Conservation (phyloP, 2,888 invertebrate species). For the Cataglyphis livida region DNA sequence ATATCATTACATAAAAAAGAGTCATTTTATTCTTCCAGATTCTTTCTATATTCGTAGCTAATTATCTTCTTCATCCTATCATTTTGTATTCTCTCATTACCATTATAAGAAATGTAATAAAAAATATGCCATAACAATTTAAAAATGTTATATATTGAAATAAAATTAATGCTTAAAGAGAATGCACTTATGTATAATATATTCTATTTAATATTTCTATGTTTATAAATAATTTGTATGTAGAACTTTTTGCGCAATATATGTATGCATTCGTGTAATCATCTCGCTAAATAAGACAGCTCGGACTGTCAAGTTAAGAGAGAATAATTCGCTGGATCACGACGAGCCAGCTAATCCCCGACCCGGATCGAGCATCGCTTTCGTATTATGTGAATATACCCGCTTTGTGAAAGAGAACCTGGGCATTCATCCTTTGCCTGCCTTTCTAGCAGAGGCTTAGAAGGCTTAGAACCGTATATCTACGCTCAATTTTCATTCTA, state of each 20-base stretch:
- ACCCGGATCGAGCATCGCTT: constrained; percentile 63
- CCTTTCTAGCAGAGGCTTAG: constrained; percentile 44
- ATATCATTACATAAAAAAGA: neutral
- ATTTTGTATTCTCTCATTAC: neutral
- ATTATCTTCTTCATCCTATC: neutral
- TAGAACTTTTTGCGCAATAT: neutral
- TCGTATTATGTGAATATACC: constrained; percentile 64
- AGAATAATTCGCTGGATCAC: constrained; percentile 64
- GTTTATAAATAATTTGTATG: neutral
- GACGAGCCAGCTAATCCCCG: constrained; percentile 60
- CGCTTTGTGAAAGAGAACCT: constrained; percentile 42
- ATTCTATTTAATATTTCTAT: neutral
- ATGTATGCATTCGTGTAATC: neutral
- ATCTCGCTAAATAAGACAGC: constrained; percentile 43
- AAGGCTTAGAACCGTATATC: constrained; percentile 39
- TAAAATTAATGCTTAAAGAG: neutral
- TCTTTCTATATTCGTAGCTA: neutral
- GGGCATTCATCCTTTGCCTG: constrained; percentile 40
- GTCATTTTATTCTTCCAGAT: neutral
- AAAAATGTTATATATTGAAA: neutral
- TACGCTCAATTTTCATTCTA: constrained; percentile 43
- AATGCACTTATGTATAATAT: neutral
- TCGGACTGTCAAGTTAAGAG: constrained; percentile 27
- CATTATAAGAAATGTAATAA: neutral
- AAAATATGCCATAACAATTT: neutral